Percentiles rank a stretch among this genome's conserved stretches.
Evolutionary conservation across 1,140 invertebrate species (phyloP).

Genomic region (Halictus rubicundus): DNA sequence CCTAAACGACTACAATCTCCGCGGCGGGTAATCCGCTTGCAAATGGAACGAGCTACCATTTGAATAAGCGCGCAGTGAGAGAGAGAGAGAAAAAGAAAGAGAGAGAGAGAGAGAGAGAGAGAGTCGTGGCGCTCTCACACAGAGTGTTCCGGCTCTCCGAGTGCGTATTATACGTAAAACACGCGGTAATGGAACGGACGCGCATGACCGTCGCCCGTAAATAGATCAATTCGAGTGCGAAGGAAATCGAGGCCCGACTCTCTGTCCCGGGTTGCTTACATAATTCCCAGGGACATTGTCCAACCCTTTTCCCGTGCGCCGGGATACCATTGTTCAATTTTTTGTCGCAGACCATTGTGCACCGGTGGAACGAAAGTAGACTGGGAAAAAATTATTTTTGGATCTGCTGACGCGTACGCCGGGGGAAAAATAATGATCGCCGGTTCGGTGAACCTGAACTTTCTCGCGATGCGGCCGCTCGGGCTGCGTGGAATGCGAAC

Average conservation of each 20-base stretch:
- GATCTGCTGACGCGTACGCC: too few relatives aligned
- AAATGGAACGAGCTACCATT: slow-evolving; percentile 29
- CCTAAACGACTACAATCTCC: background rate
- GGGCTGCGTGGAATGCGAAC: too few relatives aligned
- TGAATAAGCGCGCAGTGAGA: background rate
- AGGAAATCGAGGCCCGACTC: background rate
- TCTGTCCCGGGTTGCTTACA: background rate
- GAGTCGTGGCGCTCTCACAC: background rate
- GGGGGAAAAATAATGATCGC: too few relatives aligned
- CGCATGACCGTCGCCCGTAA: background rate
- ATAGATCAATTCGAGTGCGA: background rate
- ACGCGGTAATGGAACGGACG: slow-evolving; percentile 19
- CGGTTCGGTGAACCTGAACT: too few relatives aligned
- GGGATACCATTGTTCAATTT: slow-evolving; percentile 1
- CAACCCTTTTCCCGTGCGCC: background rate
- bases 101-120: too few relatives aligned
- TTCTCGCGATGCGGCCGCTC: too few relatives aligned
- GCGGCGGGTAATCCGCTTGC: slow-evolving; percentile 20
- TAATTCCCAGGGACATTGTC: background rate
- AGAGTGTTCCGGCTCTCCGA: background rate
- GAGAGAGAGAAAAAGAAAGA: too few relatives aligned
- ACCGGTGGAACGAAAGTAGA: too few relatives aligned
- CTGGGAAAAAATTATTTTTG: too few relatives aligned
- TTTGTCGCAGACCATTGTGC: background rate
- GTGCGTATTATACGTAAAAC: background rate